Base-by-base conservation (phyloP, 2,797 vertebrate genomes). In the Nasua narica region DNA sequence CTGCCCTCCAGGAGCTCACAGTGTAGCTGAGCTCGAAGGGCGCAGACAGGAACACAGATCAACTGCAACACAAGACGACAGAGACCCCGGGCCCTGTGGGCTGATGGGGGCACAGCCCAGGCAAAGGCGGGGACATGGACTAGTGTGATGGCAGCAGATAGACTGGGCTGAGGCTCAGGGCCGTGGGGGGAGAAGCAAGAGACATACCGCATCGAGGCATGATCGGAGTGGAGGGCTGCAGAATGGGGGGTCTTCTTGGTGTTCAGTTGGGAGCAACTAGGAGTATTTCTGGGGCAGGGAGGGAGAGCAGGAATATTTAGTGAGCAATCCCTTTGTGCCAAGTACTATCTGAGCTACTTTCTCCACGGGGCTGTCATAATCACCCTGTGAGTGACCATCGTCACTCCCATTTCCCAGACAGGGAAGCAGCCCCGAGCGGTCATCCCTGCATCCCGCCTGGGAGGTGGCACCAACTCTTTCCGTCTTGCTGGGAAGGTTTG, bases 61-160 rank as follows among this genome's bases (percentile, higher is more conserved):
- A 40, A 62, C 32, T n/a, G 18, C 25, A 27, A 16, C 35, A 32
- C 27, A 27, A 27, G 56, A 87, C 12, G 48, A 7, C 9, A 46
- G 78, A 89, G 85, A 40, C 13, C 60, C 21, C 50, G 23, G 78
- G 35, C 29, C 23, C 0, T 1, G 58, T 0, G 5, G 14, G 14
- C 87, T 23, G 12, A 54, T 2, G 29, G 50, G 70, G 29, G 3
- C 48, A n/a, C 54, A 7, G 32, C 5, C n/a, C 54, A 70, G 32
- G 58, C 10, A 37, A 10, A 48, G 69, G n/a, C 14, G 7, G n/a
- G 50, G 43, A 56, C 48, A 2, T 0, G 9, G 23, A n/a, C 25
- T 3, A 2, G 60, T 13, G 43, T 0, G 21, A 54, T 0, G 0
- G 65, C 25, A 7, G 11, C 0, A 1, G n/a, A 15, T 0, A 7